phyloP scores from a whole-genome alignment of 2,888 invertebrate genomes.

The Chymomyza amoena region DNA sequence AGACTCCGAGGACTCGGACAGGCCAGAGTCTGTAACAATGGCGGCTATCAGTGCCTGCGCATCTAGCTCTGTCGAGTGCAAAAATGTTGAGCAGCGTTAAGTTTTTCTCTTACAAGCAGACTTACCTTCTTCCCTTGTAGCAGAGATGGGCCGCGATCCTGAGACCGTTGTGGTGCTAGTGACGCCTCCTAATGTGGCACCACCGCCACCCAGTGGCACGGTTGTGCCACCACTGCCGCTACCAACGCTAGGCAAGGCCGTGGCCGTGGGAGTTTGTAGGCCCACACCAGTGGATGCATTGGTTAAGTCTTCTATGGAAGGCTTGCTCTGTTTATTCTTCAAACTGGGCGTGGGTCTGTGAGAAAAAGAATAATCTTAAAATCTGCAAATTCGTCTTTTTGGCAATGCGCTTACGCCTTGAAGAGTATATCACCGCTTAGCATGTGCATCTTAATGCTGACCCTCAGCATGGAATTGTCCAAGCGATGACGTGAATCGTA shows the following conservation, averaged over 20 bases:
- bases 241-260: slow-evolving; percentile 61
- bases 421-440: slow-evolving; percentile 97
- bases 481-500: slow-evolving; percentile 95
- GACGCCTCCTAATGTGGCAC: slow-evolving; percentile 62
- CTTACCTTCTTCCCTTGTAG: slow-evolving; percentile 81
- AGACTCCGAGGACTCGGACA: slow-evolving; percentile 78
- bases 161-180: slow-evolving; percentile 48
- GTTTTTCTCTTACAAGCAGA: slow-evolving; percentile 78
- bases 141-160: slow-evolving; percentile 75
- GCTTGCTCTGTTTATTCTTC: slow-evolving; percentile 81
- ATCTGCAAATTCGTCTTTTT: neutral
- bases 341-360: slow-evolving; percentile 83
- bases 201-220: slow-evolving; percentile 61
- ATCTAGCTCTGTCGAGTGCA: slow-evolving; percentile 61
- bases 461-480: slow-evolving; percentile 96
- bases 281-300: slow-evolving; percentile 70
- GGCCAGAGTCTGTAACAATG: slow-evolving; percentile 78
- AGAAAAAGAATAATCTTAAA: neutral
- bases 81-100: neutral
- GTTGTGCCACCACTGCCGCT: slow-evolving; percentile 61
- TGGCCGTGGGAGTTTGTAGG: slow-evolving; percentile 75
- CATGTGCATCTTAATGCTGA: slow-evolving; percentile 95
- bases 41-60: slow-evolving; percentile 72
- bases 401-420: slow-evolving; percentile 89
- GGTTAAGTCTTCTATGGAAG: slow-evolving; percentile 77